These are phyloP conservation scores for Pocillopora meandrina DNA, from an alignment of 92 coral and sea anemone genomes.

Conservation along the genomic window DNA sequence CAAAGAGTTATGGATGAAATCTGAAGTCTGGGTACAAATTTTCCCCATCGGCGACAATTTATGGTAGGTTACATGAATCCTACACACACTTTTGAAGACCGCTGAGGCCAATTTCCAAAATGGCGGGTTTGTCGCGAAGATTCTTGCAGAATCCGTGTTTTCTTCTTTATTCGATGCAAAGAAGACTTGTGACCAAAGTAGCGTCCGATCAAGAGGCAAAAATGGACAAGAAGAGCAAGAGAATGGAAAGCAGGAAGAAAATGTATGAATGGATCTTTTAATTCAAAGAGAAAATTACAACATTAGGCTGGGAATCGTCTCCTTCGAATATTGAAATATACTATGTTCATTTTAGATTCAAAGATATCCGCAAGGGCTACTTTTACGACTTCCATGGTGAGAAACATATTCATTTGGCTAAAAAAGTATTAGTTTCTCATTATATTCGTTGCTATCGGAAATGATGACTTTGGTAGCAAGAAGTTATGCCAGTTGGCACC, in stretches of 20 bases:
- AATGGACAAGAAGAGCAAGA: constrained; percentile 31
- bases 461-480: too few species aligned
- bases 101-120: constrained; percentile 7
- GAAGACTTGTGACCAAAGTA: constrained; percentile 6
- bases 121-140: constrained; percentile 22
- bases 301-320: neutral
- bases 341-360: constrained; percentile 55
- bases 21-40: neutral
- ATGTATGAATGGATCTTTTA: neutral
- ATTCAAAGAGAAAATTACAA: neutral
- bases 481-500: neutral
- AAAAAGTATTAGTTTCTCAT: neutral
- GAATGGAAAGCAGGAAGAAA: constrained; percentile 52
- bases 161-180: constrained; percentile 12
- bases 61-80: neutral
- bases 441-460: neutral
- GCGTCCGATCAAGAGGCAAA: constrained; percentile 20
- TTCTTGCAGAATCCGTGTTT: neutral
- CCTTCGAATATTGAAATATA: neutral
- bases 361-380: constrained; percentile 88
- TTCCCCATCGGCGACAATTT: neutral
- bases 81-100: neutral
- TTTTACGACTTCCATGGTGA: constrained; percentile 94
- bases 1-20: too few species aligned
- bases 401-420: neutral